A percentile compares a stretch with the other conserved stretches of the same genome.
phyloP scores from a whole-genome alignment of 2,888 invertebrate genomes.

The Aricia artaxerxes region DNA sequence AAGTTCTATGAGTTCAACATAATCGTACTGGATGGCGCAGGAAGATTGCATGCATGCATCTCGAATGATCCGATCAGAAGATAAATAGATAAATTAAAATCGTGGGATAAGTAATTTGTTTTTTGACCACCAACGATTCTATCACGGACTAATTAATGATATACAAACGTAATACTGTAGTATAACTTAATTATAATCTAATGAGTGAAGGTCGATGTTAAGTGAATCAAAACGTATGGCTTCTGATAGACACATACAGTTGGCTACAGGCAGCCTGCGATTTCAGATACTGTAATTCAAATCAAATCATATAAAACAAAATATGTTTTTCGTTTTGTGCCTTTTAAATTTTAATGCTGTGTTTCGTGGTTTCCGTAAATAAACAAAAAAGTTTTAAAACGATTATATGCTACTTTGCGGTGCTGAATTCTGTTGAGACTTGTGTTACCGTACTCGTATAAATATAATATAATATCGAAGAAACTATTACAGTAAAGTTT shows the following conservation, averaged over 20 bases:
- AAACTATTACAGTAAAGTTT: too few species aligned
- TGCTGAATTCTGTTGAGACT: neutral
- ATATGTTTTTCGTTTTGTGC: neutral
- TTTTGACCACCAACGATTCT: neutral
- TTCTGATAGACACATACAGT: conserved; percentile 9
- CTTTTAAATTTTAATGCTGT: neutral
- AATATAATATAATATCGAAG: too few species aligned
- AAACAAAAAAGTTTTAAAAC: neutral
- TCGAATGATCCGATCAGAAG: too few species aligned
- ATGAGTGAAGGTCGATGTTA: conserved; percentile 19
- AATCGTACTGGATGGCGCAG: too few species aligned
- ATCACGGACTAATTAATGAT: neutral
- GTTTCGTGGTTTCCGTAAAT: neutral
- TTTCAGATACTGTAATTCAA: neutral
- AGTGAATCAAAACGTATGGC: conserved; percentile 11
- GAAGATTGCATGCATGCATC: too few species aligned
- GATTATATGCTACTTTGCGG: neutral
- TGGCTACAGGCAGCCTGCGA: neutral
- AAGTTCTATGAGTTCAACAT: too few species aligned
- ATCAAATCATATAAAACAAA: neutral
- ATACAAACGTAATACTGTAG: neutral
- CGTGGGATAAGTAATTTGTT: too few species aligned
- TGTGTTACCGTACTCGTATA: too few species aligned
- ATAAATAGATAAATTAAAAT: too few species aligned
- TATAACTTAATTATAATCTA: conserved; percentile 28